Evolutionary conservation across 2,797 vertebrate species (phyloP), one percentile per base, ranked within the genome.

Genomic region (Tangara arthus): DNA sequence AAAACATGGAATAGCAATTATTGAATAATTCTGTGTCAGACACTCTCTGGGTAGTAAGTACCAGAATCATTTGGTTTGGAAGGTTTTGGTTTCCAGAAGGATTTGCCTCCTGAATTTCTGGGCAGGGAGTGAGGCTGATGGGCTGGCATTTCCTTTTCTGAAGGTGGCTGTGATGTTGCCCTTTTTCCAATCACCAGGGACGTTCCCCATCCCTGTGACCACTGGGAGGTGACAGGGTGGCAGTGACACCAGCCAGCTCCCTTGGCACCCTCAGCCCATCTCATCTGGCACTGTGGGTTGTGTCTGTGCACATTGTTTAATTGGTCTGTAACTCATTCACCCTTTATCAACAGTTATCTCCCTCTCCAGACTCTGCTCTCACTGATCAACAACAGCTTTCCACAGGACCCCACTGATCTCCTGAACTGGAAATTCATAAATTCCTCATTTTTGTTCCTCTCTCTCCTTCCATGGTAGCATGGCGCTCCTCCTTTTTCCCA

Each of bases 231-330:
- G 93, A 85, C 86, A 82, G 71, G 39, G 86, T 85, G 86, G 49
- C 86, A 56, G 71, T 92, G 91, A 93, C 89, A 94, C 22, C 82
- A 71, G 49, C 66, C 79, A 93, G 86, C 66, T 78, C 75, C 79
- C 70, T 55, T 91, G 88, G 82, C 82, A 85, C 49, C 44, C 49
- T 42, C 52, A 4, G n/a, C 52, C 26, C 52, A 3, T 70, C 70
- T 81, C 4, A 0, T 35, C 17, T 90, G 61, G 44, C 53, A 22
- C 61, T 7, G 0, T 1, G 52, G 32, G 5, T 12, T 21, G 52
- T 37, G 23, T 18, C 0, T 8, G 49, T 35, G 69, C 64, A 49
- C 41, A 8, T 69, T 65, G 59, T 46, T 77, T 17, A 46, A 56
- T 34, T 44, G 85, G 20, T 27, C 35, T 15, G 3, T 34, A 47